Evolutionary conservation across 1,140 invertebrate species (phyloP), one percentile per base, ranked within the genome.

Genomic region (Antheraea mylitta): DNA sequence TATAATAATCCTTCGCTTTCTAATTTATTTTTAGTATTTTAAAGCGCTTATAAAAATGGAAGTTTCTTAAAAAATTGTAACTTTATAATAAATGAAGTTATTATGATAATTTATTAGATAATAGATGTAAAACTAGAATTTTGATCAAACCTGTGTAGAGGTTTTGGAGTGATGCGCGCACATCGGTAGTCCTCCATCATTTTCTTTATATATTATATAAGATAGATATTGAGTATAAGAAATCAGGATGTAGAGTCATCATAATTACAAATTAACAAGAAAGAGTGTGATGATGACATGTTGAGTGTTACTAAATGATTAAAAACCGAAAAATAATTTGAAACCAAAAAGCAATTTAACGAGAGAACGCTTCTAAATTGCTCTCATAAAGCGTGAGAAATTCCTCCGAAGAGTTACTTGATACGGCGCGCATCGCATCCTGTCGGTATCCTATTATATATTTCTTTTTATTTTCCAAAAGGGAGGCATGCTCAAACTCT

Each of bases 391-490:
- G 16, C 45, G 13, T 6, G 45, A 53, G 16, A 53, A 53, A 53
- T 53, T 53, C 45, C 16, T 53, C 11, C 45, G 16, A 53, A 53
- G 45, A 10, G 16, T 53, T 16, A 53, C 45, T 53, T 53, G 45
- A 53, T 13, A 53, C 45, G 45, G 9, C 45, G 10, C 45, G 45
- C 16, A n/a, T 53, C 45, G 45, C 45, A 53, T 53, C 45, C 7
- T 53, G 45, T n/a, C 45, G 45, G 38, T 42, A 7, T 42, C 38
- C 38, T 42, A 42, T 4, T 42, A 53, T 53, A 61, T n/a, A 7
- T 67, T 67, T 71, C 64, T 63, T 69, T 64, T 53, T 67, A 67
- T 67, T 71, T 53, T 53, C 38, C 19, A 67, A 70, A 70, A 64
- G 60, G 63, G 60, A 45, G 65, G 61, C 18, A 45, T 60, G 64